These are phyloP conservation scores for Sparus aurata DNA, from an alignment of 2,797 vertebrate species.

Conservation along the genomic window DNA sequence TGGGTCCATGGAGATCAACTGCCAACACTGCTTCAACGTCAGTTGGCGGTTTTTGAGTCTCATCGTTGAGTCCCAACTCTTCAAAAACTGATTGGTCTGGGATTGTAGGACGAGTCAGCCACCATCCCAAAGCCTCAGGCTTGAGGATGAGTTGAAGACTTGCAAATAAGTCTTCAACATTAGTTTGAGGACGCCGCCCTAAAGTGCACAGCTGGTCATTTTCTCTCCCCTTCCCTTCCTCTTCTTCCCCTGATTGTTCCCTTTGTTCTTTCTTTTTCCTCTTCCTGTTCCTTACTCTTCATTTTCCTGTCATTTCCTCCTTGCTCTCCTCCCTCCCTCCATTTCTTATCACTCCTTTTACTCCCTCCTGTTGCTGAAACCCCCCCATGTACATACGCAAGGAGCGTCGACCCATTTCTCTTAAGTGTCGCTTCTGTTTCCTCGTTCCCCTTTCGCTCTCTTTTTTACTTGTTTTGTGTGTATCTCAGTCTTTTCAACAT, in stretches of 20 bases:
- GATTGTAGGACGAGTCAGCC: too few species aligned
- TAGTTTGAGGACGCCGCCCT: background rate
- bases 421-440: slow-evolving; percentile 14
- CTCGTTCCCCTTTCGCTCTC: background rate
- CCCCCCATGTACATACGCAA: background rate
- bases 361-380: background rate
- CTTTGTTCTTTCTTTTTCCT: slow-evolving; percentile 42
- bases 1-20: too few species aligned
- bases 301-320: slow-evolving; percentile 18
- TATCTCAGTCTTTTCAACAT: background rate
- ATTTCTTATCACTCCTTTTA: background rate
- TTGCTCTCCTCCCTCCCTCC: background rate
- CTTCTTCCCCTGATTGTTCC: slow-evolving; percentile 47
- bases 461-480: background rate
- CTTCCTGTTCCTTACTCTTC: slow-evolving; percentile 44
- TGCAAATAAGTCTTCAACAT: background rate
- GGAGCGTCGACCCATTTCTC: slow-evolving; percentile 4
- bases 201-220: background rate
- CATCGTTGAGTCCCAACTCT: too few species aligned
- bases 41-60: too few species aligned
- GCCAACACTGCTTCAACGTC: background rate
- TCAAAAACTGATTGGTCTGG: too few species aligned
- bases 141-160: too few species aligned
- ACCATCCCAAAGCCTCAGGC: too few species aligned
- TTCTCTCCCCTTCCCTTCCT: slow-evolving; percentile 14